Evolutionary conservation across 1,140 invertebrate genomes (phyloP), one percentile per base, ranked within the genome.

Genomic region (Tribolium castaneum): DNA sequence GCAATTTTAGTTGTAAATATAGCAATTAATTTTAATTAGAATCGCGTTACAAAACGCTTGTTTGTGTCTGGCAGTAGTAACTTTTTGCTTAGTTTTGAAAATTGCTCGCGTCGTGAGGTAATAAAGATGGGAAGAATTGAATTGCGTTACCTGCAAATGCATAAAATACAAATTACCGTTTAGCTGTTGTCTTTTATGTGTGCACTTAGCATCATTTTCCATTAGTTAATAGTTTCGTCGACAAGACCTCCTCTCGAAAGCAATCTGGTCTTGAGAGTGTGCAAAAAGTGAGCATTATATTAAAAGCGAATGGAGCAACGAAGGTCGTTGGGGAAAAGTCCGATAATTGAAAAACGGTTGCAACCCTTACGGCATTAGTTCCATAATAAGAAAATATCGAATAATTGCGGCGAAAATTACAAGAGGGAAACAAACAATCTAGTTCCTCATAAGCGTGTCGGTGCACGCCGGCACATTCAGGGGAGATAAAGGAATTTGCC

Each of bases 401-500:
- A 66, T 66, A 66, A 66, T 66, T 66, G 59, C 59, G 59, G 59
- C 59, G 59, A 66, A 66, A 66, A 66, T 66, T 66, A 66, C 59
- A 66, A 66, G 59, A 66, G 59, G 59, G 59, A 66, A 66, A 66
- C 59, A 66, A 66, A 66, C 59, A 66, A 66, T 66, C 59, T 66
- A 66, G 22, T 66, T 66, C 59, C 59, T 66, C 59, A 66, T 66
- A 66, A 66, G 59, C 59, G 59, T 66, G 59, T 66, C 59, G 59
- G 59, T 66, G 59, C 25, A 35, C 14, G 34, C 13, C 59, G 13
- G 59, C 59, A 66, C 59, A 62, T 62, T 62, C 56, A 62, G 59
- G 70, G 62, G 62, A 80, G 76, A 78, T 78, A 78, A 81, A 78
- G 80, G 78, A 80, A 80, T 80, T 80, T 73, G 78, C 76, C 78